A percentile compares a stretch with the other conserved stretches of the same genome.
These are phyloP conservation scores for Axea sp. DNA, from an alignment of 2,888 invertebrate genomes.

Conservation along the genomic window DNA sequence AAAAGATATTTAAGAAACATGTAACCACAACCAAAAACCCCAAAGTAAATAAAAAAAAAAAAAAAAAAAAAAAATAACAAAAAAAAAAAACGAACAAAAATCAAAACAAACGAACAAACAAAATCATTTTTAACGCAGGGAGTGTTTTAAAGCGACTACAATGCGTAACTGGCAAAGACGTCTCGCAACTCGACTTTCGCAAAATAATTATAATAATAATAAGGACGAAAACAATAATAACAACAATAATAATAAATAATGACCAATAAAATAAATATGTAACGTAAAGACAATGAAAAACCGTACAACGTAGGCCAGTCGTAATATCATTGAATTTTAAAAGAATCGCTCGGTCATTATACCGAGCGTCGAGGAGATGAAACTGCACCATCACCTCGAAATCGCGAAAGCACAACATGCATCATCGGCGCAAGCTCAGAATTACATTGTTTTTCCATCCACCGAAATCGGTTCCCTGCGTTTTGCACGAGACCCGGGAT, in stretches of 20 bases:
- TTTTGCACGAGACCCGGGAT: conserved; percentile 21
- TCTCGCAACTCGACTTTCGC: conserved; percentile 69
- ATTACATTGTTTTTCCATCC: conserved; percentile 66
- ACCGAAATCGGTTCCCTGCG: conserved; percentile 59
- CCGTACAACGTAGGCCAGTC: conserved; percentile 59
- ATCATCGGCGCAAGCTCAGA: conserved; percentile 80
- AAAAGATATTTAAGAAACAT: too few species aligned
- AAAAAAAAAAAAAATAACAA: too few species aligned
- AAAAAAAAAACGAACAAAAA: too few species aligned
- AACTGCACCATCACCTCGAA: conserved; percentile 77
- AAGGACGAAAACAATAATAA: too few species aligned
- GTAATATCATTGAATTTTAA: conserved; percentile 66
- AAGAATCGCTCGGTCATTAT: conserved; percentile 67
- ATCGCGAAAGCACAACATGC: conserved; percentile 79
- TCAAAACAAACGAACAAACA: too few species aligned
- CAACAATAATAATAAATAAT: too few species aligned
- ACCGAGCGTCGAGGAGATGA: conserved; percentile 74
- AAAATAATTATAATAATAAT: conserved; percentile 57
- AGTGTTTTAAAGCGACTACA: conserved; percentile 72
- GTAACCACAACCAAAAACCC: too few species aligned
- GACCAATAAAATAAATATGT: too few species aligned
- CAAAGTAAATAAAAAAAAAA: too few species aligned
- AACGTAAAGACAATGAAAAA: conserved; percentile 47
- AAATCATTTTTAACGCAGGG: conserved; percentile 62
- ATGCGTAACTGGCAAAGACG: conserved; percentile 72